Percentiles rank a stretch among this genome's conserved stretches.
phyloP scores from a whole-genome alignment of 1,140 invertebrate species.

The Teleopsis dalmanni region DNA sequence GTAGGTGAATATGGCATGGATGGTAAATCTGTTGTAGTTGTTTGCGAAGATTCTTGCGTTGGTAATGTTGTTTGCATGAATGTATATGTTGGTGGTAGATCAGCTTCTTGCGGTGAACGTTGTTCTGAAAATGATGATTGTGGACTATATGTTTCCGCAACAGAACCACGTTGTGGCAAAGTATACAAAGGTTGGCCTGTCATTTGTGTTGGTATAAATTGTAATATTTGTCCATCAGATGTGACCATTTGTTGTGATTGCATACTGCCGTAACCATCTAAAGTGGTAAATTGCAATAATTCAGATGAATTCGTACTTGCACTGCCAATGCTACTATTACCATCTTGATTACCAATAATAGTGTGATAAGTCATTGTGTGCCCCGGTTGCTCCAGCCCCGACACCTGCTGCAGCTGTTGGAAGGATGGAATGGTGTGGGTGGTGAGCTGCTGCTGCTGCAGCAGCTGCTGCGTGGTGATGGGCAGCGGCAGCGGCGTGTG shows the following conservation, averaged over 20 bases:
- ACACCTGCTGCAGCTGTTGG: conserved; percentile 33
- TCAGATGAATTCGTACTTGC: background rate
- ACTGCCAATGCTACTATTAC: background rate
- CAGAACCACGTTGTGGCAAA: background rate
- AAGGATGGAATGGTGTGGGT: conserved; percentile 37
- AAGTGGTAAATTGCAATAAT: conserved; percentile 3
- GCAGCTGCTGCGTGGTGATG: conserved; percentile 26
- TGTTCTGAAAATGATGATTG: conserved; percentile 31
- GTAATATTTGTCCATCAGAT: conserved; percentile 27
- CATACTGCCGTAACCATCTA: background rate
- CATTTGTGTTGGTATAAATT: conserved; percentile 21
- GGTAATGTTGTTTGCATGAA: background rate
- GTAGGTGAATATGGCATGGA: conserved; percentile 34
- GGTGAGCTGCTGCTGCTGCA: conserved; percentile 43
- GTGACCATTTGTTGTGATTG: conserved; percentile 7
- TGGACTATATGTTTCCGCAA: conserved; percentile 18
- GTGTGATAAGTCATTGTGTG: conserved; percentile 45
- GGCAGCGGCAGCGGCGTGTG: conserved; percentile 21
- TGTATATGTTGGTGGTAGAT: conserved; percentile 34
- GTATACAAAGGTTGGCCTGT: conserved; percentile 5
- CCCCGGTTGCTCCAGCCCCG: conserved; percentile 28
- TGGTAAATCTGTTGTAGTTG: conserved; percentile 20
- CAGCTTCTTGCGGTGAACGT: conserved; percentile 36
- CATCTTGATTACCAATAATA: conserved; percentile 41
- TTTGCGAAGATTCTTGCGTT: background rate